Evolutionary conservation across 2,888 invertebrate species (phyloP).

Genomic region (Ganaspis brasiliensis): DNA sequence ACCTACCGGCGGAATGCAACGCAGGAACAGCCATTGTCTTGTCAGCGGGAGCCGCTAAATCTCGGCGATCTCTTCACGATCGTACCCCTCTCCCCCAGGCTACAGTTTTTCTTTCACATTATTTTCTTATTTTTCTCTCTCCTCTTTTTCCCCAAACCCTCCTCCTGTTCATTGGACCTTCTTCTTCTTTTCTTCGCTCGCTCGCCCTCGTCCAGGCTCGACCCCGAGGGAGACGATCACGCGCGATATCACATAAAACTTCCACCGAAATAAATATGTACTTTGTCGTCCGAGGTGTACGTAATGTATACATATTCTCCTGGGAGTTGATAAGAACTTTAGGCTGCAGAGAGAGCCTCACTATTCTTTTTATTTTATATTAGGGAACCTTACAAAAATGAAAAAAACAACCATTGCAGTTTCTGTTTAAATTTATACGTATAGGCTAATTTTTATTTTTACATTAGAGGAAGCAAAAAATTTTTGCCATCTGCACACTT

Average conservation of each 20-base stretch:
- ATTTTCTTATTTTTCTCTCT: conserved; percentile 44
- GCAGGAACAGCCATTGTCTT: conserved; percentile 79
- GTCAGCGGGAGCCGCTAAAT: conserved; percentile 78
- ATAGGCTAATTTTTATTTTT: too few species aligned
- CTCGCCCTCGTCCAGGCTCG: conserved; percentile 12
- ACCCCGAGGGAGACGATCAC: conserved; percentile 54
- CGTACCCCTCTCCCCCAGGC: conserved; percentile 55
- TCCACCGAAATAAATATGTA: conserved; percentile 64
- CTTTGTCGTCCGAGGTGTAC: conserved; percentile 39
- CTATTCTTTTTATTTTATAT: not conserved
- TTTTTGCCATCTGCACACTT: too few species aligned
- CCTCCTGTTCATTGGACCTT: conserved; percentile 1
- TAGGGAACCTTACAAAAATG: too few species aligned
- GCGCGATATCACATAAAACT: conserved; percentile 63
- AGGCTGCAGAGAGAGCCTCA: not conserved
- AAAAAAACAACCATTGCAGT: too few species aligned
- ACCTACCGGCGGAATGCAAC: conserved; percentile 73
- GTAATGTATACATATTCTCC: conserved; percentile 32
- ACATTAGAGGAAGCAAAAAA: too few species aligned
- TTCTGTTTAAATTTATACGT: too few species aligned
- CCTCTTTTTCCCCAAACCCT: conserved; percentile 7
- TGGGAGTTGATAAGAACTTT: conserved; percentile 17
- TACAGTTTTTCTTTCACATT: conserved; percentile 48
- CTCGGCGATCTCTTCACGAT: conserved; percentile 78
- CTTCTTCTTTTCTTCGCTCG: conserved; percentile 19